Percentiles rank a stretch among this genome's conserved stretches.
Evolutionary conservation across 2,888 invertebrate genomes (phyloP).

Genomic region (Cheilosia impressa): DNA sequence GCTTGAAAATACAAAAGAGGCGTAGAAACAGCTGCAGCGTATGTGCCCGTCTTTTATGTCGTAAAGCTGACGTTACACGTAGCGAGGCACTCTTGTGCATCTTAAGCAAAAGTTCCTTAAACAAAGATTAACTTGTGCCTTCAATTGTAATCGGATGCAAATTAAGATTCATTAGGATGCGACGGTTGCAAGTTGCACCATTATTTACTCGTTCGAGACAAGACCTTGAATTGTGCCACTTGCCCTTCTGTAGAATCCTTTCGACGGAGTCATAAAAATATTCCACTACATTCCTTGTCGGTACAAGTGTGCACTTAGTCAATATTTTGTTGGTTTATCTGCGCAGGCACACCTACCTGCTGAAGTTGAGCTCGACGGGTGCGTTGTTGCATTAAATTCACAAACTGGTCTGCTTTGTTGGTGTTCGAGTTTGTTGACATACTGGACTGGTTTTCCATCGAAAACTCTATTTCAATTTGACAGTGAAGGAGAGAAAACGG

Average conservation of each 20-base stretch:
- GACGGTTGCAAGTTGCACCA: not conserved
- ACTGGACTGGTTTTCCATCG: conserved; percentile 44
- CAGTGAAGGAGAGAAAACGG: conserved; percentile 30
- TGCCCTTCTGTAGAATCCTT: conserved; percentile 3
- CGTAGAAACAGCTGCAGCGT: too few relatives aligned
- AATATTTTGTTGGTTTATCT: conserved; percentile 8
- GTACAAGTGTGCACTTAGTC: not conserved
- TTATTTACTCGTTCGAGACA: not conserved
- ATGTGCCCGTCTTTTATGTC: too few relatives aligned
- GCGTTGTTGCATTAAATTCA: not conserved
- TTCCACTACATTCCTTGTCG: conserved; percentile 5
- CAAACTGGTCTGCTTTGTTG: conserved; percentile 48
- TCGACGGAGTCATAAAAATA: conserved; percentile 10
- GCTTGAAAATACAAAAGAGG: too few relatives aligned
- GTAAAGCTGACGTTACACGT: not conserved
- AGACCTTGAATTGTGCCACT: not conserved
- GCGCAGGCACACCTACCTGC: not conserved
- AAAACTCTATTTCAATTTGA: conserved; percentile 31
- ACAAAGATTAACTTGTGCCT: conserved; percentile 22
- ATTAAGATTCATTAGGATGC: conserved; percentile 25
- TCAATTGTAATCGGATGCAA: not conserved
- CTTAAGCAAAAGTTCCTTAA: conserved; percentile 1
- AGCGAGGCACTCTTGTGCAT: not conserved
- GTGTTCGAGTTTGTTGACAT: conserved; percentile 33
- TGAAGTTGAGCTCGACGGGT: not conserved